Conservation (phyloP, 2,888 invertebrate genomes). For the Meliscaeva auricollis region DNA sequence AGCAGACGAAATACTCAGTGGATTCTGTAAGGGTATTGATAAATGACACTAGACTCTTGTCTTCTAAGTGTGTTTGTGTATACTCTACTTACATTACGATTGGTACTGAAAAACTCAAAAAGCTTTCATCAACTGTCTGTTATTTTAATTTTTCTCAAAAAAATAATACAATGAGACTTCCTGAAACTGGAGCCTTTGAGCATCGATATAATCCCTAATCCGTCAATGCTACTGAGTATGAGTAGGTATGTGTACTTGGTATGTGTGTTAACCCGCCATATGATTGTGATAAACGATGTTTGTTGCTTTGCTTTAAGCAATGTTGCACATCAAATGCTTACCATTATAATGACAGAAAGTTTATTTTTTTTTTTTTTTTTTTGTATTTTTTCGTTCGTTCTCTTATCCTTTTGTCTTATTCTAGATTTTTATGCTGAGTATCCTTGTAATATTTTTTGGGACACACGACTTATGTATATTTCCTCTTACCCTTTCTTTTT, state of each 20-base stretch:
- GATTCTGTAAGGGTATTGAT: too few species aligned
- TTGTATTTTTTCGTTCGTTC: background rate
- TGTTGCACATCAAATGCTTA: slow-evolving; percentile 70
- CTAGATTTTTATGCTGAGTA: slow-evolving; percentile 41
- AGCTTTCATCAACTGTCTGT: background rate
- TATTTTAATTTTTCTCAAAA: background rate
- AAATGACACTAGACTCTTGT: too few species aligned
- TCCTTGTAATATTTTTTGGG: slow-evolving; percentile 56
- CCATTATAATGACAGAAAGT: slow-evolving; percentile 60
- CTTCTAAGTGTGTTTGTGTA: too few species aligned
- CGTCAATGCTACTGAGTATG: background rate
- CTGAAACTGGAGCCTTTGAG: background rate
- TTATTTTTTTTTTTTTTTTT: slow-evolving; percentile 3
- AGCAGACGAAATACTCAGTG: too few species aligned
- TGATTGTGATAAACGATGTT: slow-evolving; percentile 71
- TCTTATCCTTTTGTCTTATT: background rate
- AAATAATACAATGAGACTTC: background rate
- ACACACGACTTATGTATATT: slow-evolving; percentile 6
- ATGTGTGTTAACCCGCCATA: slow-evolving; percentile 38
- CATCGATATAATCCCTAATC: background rate
- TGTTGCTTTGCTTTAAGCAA: slow-evolving; percentile 67
- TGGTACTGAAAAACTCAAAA: too few species aligned
- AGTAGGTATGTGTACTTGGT: background rate
- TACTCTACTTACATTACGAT: too few species aligned
- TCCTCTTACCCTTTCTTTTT: background rate